Base-by-base conservation (phyloP, 2,888 invertebrate species). In the Byasa hedistus region DNA sequence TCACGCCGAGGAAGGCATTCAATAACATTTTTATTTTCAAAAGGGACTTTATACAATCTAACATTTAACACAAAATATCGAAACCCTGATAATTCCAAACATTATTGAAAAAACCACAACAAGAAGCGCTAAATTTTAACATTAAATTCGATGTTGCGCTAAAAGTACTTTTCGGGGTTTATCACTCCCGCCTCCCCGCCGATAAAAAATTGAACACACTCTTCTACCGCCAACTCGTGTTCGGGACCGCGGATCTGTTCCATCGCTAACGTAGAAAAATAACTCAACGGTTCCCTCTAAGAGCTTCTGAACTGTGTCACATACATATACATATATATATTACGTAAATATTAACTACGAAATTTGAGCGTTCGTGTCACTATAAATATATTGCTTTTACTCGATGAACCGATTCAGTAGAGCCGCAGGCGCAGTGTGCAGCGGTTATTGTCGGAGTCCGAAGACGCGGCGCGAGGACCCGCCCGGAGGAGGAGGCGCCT, bases 51-150 rank as follows among this genome's bases (percentile, higher is more conserved):
- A 78, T 83, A 78, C 74, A 80, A 81, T 82, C 82, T 85, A 84
- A 83, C 70, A 71, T 79, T 82, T 80, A 79, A 84, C 89, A 87
- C 77, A 79, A 89, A 87, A 87, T 81, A 80, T 83, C 81, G 80
- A 79, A 90, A 91, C 91, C 91, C 91, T 91, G 91, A 90, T 90
- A 86, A 88, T 84, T 91, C 91, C 91, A 90, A 89, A 83, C 73
- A 80, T 87, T 84, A 84, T 84, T 85, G 86, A 87, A 79, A 39
- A 75, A 79, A 80, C 80, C 79, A 81, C 82, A 85, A 87, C 84
- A 86, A 85, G 83, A 86, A 87, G 86, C 86, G 84, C 83, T 86
- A 84, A 79, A 84, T 81, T 82, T 85, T 87, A 87, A 87, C 84
- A 84, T 86, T 91, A 90, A 89, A 91, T 91, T 91, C 90, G 90